phyloP scores from a whole-genome alignment of 1,140 invertebrate species.

The Papilio glaucus region DNA sequence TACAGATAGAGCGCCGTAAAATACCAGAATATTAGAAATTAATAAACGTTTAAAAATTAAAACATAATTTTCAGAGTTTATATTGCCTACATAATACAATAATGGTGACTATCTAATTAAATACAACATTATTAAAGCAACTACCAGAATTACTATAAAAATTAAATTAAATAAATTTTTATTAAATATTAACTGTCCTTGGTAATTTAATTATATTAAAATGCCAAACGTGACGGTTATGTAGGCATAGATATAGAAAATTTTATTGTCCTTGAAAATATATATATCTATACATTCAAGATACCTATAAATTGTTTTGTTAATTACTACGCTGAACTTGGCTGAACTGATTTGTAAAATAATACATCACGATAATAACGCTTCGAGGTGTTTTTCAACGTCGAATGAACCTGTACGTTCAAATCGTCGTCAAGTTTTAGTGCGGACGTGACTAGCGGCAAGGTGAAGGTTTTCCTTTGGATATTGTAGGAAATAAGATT shows the following conservation, averaged over 20 bases:
- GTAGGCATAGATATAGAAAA: neutral
- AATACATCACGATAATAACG: neutral
- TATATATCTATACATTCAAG: neutral
- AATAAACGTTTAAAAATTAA: neutral
- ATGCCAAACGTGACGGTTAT: neutral
- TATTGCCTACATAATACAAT: no score
- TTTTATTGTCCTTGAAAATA: conserved; percentile 11
- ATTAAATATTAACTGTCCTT: neutral
- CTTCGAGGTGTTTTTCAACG: conserved; percentile 2
- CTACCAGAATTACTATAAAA: no score
- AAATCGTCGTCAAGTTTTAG: conserved; percentile 19
- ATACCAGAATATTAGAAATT: no score
- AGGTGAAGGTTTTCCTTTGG: conserved; percentile 27
- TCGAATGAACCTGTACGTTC: conserved; percentile 7
- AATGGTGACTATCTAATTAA: no score
- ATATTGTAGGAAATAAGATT: neutral
- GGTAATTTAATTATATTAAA: conserved; percentile 1
- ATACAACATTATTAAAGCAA: no score
- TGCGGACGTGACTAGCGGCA: conserved; percentile 20
- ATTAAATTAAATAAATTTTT: no score
- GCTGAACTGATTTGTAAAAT: neutral
- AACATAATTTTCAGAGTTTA: neutral
- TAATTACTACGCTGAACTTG: neutral
- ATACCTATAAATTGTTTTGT: neutral
- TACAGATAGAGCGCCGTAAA: neutral